Percentiles rank a stretch among this genome's conserved stretches.
Evolutionary conservation across 2,888 invertebrate genomes (phyloP).

Genomic region (Tenthredo distinguenda): DNA sequence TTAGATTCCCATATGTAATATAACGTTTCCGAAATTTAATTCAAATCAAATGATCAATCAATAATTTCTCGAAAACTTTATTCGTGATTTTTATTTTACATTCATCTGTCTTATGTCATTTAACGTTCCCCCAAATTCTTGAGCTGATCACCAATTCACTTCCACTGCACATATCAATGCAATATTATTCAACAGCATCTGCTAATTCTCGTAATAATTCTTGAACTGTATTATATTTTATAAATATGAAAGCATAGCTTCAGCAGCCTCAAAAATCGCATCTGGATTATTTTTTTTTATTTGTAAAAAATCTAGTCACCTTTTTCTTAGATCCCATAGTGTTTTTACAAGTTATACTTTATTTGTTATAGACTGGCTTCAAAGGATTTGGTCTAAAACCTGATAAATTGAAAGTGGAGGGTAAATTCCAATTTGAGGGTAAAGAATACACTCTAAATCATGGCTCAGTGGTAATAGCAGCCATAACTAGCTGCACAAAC

Average conservation of each 20-base stretch:
- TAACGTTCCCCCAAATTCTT: background rate
- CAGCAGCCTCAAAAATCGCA: background rate
- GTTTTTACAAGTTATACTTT: background rate
- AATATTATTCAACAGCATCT: background rate
- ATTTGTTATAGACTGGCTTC: conserved; percentile 87
- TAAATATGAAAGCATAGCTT: background rate
- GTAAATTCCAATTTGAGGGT: conserved; percentile 90
- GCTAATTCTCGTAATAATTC: background rate
- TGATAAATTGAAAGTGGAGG: conserved; percentile 83
- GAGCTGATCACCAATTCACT: background rate
- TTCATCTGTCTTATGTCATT: background rate
- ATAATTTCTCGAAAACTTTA: background rate
- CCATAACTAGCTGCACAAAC: conserved; percentile 99
- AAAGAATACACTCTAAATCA: conserved; percentile 89
- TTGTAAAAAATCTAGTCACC: background rate
- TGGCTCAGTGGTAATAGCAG: conserved; percentile 97
- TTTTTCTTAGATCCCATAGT: background rate
- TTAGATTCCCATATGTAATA: background rate
- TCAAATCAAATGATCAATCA: background rate
- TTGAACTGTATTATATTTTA: background rate
- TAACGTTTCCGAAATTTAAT: background rate
- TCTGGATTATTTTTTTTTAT: background rate
- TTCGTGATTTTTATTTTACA: background rate
- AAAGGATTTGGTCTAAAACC: conserved; percentile 92
- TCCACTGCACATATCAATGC: background rate